Conservation (phyloP, 1,140 invertebrate genomes). For the Dinothrombium tinctorium region DNA sequence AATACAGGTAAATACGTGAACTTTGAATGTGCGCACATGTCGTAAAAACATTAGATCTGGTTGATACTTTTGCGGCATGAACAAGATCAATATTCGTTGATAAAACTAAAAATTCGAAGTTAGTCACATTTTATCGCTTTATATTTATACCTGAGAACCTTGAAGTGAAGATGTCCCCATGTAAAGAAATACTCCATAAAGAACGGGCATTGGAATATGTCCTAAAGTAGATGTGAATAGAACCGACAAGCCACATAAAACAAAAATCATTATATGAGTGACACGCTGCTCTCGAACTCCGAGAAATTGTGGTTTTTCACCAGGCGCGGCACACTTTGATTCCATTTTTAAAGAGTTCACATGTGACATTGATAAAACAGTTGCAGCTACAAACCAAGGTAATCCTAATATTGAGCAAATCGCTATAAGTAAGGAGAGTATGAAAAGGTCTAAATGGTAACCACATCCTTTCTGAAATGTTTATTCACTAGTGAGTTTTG, state of each 20-base stretch:
- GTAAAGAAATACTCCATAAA: constrained; percentile 95
- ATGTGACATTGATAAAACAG: constrained; percentile 93
- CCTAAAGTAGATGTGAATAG: constrained; percentile 52
- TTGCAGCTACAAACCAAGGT: constrained; percentile 90
- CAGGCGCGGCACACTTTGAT: constrained; percentile 85
- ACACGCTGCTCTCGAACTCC: constrained; percentile 88
- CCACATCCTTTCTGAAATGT: constrained; percentile 80
- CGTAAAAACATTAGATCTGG: constrained; percentile 93
- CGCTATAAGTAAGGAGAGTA: constrained; percentile 64
- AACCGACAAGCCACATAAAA: constrained; percentile 85
- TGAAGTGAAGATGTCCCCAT: constrained; percentile 94
- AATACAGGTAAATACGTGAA: constrained; percentile 82
- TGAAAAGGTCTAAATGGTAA: constrained; percentile 86
- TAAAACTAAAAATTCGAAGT: constrained; percentile 44
- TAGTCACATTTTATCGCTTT: background rate
- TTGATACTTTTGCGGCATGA: constrained; percentile 97
- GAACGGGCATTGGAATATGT: constrained; percentile 64
- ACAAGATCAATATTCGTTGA: constrained; percentile 75
- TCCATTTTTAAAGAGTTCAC: constrained; percentile 90
- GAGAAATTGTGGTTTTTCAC: constrained; percentile 89
- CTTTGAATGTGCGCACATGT: constrained; percentile 72
- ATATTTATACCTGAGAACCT: constrained; percentile 35
- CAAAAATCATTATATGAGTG: constrained; percentile 84
- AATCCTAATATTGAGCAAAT: constrained; percentile 79
- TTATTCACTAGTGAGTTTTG: constrained; percentile 2